phyloP scores from a whole-genome alignment of 2,888 invertebrate genomes.

The Embidobia sp. region DNA sequence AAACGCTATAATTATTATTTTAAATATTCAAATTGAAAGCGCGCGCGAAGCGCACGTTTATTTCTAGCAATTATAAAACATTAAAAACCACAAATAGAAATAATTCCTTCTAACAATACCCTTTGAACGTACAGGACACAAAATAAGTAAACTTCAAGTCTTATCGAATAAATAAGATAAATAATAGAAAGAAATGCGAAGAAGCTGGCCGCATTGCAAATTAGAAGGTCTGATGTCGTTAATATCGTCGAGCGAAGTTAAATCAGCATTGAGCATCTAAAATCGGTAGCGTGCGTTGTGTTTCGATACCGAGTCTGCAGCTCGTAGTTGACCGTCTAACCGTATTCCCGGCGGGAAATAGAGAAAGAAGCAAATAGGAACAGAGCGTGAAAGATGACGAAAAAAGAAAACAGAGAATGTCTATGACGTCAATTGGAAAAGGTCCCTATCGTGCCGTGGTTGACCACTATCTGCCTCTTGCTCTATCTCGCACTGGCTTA shows the following conservation, averaged over 20 bases:
- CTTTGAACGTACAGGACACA: too few species aligned
- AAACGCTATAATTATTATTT: too few species aligned
- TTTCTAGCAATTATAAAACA: too few species aligned
- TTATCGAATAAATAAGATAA: neutral
- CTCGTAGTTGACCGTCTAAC: constrained; percentile 73
- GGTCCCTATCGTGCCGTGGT: constrained; percentile 72
- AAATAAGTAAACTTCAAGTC: too few species aligned
- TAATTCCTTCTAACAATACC: too few species aligned
- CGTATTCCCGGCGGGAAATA: constrained; percentile 73
- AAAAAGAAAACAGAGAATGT: constrained; percentile 69
- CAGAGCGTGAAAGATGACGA: constrained; percentile 45
- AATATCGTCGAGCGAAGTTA: constrained; percentile 65
- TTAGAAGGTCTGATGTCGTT: constrained; percentile 57
- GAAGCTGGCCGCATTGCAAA: constrained; percentile 54
- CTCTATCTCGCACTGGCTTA: constrained; percentile 22
- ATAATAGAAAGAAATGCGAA: constrained; percentile 35
- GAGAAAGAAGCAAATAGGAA: constrained; percentile 57
- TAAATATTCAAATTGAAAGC: too few species aligned
- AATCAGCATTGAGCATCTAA: constrained; percentile 73
- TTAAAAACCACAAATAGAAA: too few species aligned
- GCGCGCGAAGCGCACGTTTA: too few species aligned
- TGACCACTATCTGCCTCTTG: constrained; percentile 31
- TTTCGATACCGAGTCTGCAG: constrained; percentile 68
- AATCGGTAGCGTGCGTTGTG: constrained; percentile 71
- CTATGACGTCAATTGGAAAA: constrained; percentile 81